These are phyloP conservation scores for Heterotis niloticus DNA, from an alignment of 2,113 vertebrate species.

Conservation along the genomic window DNA sequence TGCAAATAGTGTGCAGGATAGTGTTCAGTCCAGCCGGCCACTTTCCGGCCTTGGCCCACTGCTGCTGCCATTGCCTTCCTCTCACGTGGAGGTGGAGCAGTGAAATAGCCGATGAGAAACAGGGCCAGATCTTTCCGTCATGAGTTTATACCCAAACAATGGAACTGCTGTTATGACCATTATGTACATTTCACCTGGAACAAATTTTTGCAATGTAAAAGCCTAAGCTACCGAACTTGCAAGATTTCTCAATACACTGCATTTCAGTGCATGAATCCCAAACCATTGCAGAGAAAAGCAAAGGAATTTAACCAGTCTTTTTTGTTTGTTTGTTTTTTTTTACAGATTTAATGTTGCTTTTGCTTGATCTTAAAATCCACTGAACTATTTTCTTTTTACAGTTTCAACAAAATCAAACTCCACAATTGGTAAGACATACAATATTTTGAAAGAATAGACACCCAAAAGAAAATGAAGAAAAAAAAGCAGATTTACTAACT, in stretches of 20 bases:
- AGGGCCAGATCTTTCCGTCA: too few species aligned
- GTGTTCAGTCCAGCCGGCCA: too few species aligned
- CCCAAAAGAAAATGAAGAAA: slow-evolving; percentile 48
- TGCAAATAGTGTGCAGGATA: too few species aligned
- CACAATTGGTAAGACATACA: slow-evolving; percentile 57
- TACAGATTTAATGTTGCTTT: slow-evolving; percentile 31
- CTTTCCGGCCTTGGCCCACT: too few species aligned
- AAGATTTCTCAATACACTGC: background rate
- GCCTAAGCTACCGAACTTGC: background rate
- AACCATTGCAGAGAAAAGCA: background rate
- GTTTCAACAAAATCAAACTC: slow-evolving; percentile 67
- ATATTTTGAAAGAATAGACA: slow-evolving; percentile 51
- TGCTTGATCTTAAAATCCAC: slow-evolving; percentile 54
- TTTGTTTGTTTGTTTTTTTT: too few species aligned
- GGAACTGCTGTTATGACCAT: too few species aligned
- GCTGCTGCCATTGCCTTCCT: too few species aligned
- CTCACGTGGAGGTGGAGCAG: too few species aligned
- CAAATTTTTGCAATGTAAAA: too few species aligned
- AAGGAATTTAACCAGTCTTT: slow-evolving; percentile 31
- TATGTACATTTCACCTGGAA: too few species aligned
- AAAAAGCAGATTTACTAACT: slow-evolving; percentile 50
- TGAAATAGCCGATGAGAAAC: too few species aligned
- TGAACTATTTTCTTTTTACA: slow-evolving; percentile 52
- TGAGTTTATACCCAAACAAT: too few species aligned
- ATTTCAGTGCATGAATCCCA: background rate